Conservation (phyloP, 2,113 vertebrate genomes). For the Saimiri boliviensis region DNA sequence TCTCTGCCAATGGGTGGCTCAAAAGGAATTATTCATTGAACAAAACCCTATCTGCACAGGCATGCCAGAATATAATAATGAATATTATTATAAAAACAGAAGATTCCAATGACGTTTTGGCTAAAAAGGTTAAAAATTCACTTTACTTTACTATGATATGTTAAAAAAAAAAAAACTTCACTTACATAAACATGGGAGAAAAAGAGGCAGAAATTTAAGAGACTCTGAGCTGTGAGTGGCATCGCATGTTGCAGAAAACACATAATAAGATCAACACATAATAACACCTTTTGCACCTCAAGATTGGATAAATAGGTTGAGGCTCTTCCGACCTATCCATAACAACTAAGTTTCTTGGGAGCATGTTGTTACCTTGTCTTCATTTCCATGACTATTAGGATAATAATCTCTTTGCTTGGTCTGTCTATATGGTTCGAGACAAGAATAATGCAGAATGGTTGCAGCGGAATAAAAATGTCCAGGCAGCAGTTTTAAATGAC, state of each 20-base stretch:
- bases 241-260: background rate
- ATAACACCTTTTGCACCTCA: background rate
- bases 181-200: background rate
- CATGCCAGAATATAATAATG: background rate
- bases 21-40: background rate
- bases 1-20: background rate
- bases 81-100: background rate
- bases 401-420: background rate
- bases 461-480: too few relatives aligned
- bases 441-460: too few relatives aligned
- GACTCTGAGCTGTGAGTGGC: background rate
- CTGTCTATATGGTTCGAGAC: background rate
- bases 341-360: background rate
- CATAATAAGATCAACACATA: background rate
- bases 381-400: background rate
- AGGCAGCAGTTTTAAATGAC: too few relatives aligned
- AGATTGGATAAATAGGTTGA: background rate
- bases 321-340: background rate
- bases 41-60: background rate
- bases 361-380: background rate
- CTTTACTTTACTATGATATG: background rate
- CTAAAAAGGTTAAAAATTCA: constrained; percentile 6
- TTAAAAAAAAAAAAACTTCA: background rate
- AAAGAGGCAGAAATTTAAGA: background rate
- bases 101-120: background rate